phyloP scores from a whole-genome alignment of 1,140 invertebrate genomes.

The Uloborus diversus region DNA sequence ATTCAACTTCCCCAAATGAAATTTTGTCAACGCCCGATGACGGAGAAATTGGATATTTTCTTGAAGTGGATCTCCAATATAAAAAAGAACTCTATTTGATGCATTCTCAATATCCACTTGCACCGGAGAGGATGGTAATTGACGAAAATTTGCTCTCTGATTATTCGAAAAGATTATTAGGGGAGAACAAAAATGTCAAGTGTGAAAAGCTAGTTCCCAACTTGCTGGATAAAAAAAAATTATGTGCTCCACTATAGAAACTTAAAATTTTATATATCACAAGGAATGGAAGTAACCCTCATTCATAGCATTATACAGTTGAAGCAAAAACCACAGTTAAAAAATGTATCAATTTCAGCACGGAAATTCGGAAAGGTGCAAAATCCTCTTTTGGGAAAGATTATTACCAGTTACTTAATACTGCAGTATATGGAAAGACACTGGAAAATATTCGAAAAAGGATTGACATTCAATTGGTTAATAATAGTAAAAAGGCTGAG shows the following conservation, averaged over 20 bases:
- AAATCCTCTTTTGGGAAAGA: constrained; percentile 60
- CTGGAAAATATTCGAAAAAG: background rate
- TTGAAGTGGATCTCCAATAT: constrained; percentile 60
- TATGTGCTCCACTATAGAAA: constrained; percentile 69
- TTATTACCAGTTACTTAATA: background rate
- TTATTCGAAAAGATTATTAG: background rate
- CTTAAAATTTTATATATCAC: constrained; percentile 67
- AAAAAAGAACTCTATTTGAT: constrained; percentile 57
- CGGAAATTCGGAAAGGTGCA: constrained; percentile 59
- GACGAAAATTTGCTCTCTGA: constrained; percentile 7
- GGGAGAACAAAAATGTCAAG: background rate
- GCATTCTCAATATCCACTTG: constrained; percentile 65
- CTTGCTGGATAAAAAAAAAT: constrained; percentile 59
- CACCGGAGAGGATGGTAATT: constrained; percentile 60
- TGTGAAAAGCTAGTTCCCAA: constrained; percentile 12
- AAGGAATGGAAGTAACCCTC: constrained; percentile 62
- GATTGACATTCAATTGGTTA: background rate
- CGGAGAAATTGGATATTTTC: constrained; percentile 52
- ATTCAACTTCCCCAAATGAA: background rate
- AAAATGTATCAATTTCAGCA: constrained; percentile 63
- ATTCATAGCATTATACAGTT: constrained; percentile 59
- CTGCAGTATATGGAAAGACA: background rate
- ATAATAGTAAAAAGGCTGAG: background rate
- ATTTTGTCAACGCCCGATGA: constrained; percentile 54
- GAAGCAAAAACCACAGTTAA: constrained; percentile 1